Evolutionary conservation across 2,797 vertebrate genomes (phyloP).

Genomic region (Ctenochaetus hawaiiensis): DNA sequence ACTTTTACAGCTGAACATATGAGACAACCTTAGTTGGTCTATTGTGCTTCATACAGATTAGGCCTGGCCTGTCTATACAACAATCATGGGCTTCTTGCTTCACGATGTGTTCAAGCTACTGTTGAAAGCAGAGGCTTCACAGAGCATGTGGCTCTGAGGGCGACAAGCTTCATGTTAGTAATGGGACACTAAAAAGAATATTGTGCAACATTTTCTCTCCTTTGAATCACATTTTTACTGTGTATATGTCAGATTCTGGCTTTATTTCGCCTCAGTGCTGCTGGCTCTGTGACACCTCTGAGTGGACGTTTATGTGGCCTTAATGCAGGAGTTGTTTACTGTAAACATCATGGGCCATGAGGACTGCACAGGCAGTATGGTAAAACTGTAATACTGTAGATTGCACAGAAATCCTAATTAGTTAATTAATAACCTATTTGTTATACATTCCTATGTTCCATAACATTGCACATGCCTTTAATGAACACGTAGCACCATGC

Average conservation of each 20-base stretch:
- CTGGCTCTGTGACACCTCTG: constrained; percentile 70
- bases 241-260: constrained; percentile 16
- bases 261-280: constrained; percentile 36
- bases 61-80: constrained; percentile 81
- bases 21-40: constrained; percentile 82
- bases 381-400: constrained; percentile 71
- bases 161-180: constrained; percentile 17
- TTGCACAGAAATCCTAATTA: constrained; percentile 76
- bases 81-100: constrained; percentile 79
- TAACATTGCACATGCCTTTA: constrained; percentile 85
- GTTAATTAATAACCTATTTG: constrained; percentile 74
- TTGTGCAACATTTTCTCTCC: constrained; percentile 6
- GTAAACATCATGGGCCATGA: constrained; percentile 75
- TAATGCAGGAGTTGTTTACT: constrained; percentile 64
- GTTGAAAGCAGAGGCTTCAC: constrained; percentile 71
- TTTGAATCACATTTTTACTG: not conserved
- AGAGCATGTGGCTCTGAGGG: constrained; percentile 51
- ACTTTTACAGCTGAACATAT: constrained; percentile 82
- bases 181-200: constrained; percentile 34
- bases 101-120: constrained; percentile 79
- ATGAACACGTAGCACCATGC: constrained; percentile 86
- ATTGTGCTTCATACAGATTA: constrained; percentile 86
- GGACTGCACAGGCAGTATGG: constrained; percentile 75
- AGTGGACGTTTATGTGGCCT: constrained; percentile 63
- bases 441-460: constrained; percentile 84